Percentiles rank a stretch among this genome's conserved stretches.
These are phyloP conservation scores for Philaethria dido DNA, from an alignment of 2,888 invertebrate genomes.

Conservation along the genomic window DNA sequence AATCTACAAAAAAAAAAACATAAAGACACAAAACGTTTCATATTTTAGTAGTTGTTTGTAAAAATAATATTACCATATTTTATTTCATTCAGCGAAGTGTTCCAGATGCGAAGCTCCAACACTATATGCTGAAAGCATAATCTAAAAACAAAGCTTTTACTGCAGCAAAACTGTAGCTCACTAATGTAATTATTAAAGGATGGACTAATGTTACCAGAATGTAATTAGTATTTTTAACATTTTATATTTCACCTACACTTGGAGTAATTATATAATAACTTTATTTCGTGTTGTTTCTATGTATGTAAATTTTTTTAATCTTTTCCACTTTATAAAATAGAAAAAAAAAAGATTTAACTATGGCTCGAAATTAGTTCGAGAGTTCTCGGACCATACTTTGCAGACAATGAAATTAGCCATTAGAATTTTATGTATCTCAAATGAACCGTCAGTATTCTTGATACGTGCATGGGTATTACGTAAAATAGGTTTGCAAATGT, in stretches of 20 bases:
- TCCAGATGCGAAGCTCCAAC: background rate
- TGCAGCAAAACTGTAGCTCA: background rate
- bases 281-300: no score
- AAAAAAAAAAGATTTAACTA: no score
- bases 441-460: slow-evolving; percentile 19
- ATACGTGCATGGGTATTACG: slow-evolving; percentile 25
- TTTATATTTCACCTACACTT: background rate
- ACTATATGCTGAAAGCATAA: background rate
- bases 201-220: background rate
- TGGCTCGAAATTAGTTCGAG: no score
- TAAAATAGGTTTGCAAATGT: slow-evolving; percentile 25
- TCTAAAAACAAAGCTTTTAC: slow-evolving; percentile 9
- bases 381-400: background rate
- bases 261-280: no score
- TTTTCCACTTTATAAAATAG: no score
- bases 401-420: background rate
- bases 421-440: slow-evolving; percentile 18
- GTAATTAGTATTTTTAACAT: background rate
- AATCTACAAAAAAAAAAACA: background rate
- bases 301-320: no score
- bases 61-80: slow-evolving; percentile 1
- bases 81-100: slow-evolving; percentile 1
- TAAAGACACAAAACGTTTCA: background rate
- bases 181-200: background rate
- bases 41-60: background rate